phyloP scores from a whole-genome alignment of 1,140 invertebrate species.

The Pogonus chalceus region DNA sequence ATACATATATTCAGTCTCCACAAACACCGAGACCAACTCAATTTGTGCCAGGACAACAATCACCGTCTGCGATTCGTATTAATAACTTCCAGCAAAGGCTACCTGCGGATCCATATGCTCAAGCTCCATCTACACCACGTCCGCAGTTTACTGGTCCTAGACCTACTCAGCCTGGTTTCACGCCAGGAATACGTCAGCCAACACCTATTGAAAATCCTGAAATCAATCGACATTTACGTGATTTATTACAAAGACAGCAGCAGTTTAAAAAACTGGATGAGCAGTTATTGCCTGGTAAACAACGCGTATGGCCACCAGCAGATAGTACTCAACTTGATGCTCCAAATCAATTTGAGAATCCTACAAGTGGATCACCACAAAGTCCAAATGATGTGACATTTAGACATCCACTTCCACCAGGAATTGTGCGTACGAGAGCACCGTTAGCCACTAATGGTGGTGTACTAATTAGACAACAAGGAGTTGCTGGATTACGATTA shows the following conservation, averaged over 20 bases:
- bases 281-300: slow-evolving; percentile 24
- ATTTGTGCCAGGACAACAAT: slow-evolving; percentile 25
- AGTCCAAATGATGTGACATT: slow-evolving; percentile 40
- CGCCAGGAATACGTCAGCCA: slow-evolving; percentile 34
- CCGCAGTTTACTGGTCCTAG: slow-evolving; percentile 39
- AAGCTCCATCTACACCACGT: slow-evolving; percentile 42
- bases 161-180: slow-evolving; percentile 32
- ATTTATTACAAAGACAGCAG: slow-evolving; percentile 69
- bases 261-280: slow-evolving; percentile 30
- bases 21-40: slow-evolving; percentile 29
- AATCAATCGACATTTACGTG: slow-evolving; percentile 63
- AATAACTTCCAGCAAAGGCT: slow-evolving; percentile 24
- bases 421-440: slow-evolving; percentile 39
- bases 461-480: slow-evolving; percentile 18
- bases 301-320: slow-evolving; percentile 29
- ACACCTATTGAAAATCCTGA: slow-evolving; percentile 36
- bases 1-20: slow-evolving; percentile 33
- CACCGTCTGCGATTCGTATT: slow-evolving; percentile 18
- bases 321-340: slow-evolving; percentile 18
- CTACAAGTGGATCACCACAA: slow-evolving; percentile 18
- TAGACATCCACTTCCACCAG: slow-evolving; percentile 46
- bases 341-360: slow-evolving; percentile 16
- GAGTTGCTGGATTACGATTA: slow-evolving; percentile 21
- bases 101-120: slow-evolving; percentile 37
- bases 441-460: slow-evolving; percentile 24